Evolutionary conservation across 2,797 vertebrate species (phyloP), one percentile per base, ranked within the genome.

Genomic region (Girardinus metallicus): DNA sequence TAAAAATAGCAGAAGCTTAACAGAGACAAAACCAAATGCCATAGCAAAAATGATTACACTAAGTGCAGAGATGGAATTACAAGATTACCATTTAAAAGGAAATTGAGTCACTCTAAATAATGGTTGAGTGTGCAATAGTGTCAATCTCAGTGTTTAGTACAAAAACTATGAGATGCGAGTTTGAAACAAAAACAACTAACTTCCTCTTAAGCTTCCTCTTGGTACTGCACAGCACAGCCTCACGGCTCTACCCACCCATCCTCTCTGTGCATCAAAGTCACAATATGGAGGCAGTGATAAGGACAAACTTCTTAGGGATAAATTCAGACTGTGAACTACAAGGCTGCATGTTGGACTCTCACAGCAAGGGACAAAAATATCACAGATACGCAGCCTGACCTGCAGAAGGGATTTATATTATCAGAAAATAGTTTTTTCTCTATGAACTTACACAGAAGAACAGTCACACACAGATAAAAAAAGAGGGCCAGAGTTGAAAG

Each of bases 201-300:
- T 83, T 85, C 78, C 77, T 70, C 64, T 79, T n/a, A 23, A 46
- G 44, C 77, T 81, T 91, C 83, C 79, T 80, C 78, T 88, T 89
- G 84, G 80, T 89, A 87, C 91, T 85, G 81, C 74, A 85, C 51
- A 31, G 77, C 85, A 79, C 64, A 77, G 81, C 60, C 51, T 34
- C 31, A 39, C 47, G 55, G 51, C 78, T 83, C 80, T 82, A 31
- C 62, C 84, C 77, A 72, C 68, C 66, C 74, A 34, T 66, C 78
- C 82, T 47, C 77, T 55, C 39, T 44, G 51, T 62, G 83, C 64
- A 73, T 72, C 78, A 10, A 66, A 90, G 72, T 82, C 84, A 84
- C 92, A 94, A 92, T 93, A 82, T 94, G 92, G 89, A 89, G 55
- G 72, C 11, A 81, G 83, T 12, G 90, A 95, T 95, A 93, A 95